Evolutionary conservation across 1,140 invertebrate species (phyloP).

Genomic region (Neotoxoptera formosana): DNA sequence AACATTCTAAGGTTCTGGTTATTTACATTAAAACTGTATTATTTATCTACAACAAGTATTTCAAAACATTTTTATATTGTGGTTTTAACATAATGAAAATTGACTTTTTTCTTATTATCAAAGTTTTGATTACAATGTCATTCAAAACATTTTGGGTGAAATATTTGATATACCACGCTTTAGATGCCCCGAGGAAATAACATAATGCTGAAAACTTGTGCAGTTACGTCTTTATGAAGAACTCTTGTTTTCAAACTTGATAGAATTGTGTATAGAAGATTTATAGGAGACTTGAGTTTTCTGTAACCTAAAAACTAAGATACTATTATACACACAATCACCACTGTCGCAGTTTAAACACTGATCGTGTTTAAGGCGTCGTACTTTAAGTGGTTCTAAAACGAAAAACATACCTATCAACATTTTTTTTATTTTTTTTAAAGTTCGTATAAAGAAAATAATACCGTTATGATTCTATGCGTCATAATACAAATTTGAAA

Average conservation of each 20-base stretch:
- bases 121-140: conserved; percentile 30
- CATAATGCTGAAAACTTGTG: conserved; percentile 8
- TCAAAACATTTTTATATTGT: not conserved
- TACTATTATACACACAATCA: not conserved
- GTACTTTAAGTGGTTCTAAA: not conserved
- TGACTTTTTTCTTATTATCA: conserved; percentile 18
- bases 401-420: not conserved
- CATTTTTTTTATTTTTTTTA: not conserved
- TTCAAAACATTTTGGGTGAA: conserved; percentile 24
- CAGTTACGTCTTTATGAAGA: conserved; percentile 26
- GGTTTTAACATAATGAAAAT: not conserved
- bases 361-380: not conserved
- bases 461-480: not conserved
- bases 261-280: not conserved
- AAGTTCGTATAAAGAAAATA: not conserved
- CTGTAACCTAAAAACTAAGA: conserved; percentile 8
- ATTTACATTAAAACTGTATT: not conserved
- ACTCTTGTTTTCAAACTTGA: conserved; percentile 22
- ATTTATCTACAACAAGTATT: not conserved
- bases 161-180: not conserved
- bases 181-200: not conserved
- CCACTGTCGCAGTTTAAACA: not conserved
- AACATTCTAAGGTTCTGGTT: not conserved
- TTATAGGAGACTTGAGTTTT: not conserved
- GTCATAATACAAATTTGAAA: not conserved